Evolutionary conservation across 2,888 invertebrate species (phyloP).

Genomic region (Agelastica alni): DNA sequence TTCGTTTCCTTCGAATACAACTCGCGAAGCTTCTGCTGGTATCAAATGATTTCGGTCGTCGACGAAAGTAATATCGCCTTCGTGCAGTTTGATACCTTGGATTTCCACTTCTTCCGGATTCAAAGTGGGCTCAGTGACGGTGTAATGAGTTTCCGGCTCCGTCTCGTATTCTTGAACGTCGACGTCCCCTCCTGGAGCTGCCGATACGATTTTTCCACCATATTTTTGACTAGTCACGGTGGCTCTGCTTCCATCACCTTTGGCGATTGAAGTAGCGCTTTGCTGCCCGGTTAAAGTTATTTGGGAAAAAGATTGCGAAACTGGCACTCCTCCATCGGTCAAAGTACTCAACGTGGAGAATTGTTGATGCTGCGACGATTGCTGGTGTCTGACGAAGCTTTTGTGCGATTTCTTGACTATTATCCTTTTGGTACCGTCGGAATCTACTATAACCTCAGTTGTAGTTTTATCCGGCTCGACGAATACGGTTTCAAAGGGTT

Average conservation of each 20-base stretch:
- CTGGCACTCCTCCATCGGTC: constrained; percentile 62
- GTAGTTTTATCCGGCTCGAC: constrained; percentile 83
- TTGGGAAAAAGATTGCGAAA: constrained; percentile 59
- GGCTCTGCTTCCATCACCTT: constrained; percentile 67
- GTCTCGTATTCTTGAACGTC: constrained; percentile 69
- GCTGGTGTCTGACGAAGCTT: constrained; percentile 69
- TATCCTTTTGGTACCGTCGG: constrained; percentile 80
- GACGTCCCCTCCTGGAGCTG: constrained; percentile 66
- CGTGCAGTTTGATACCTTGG: constrained; percentile 53
- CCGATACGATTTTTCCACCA: constrained; percentile 67
- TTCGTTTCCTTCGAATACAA: constrained; percentile 49
- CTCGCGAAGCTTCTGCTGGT: constrained; percentile 42
- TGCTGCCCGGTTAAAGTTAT: constrained; percentile 70
- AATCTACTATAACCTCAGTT: constrained; percentile 78
- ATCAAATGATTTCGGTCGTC: constrained; percentile 49
- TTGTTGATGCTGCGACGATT: constrained; percentile 67
- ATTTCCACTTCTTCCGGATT: constrained; percentile 56
- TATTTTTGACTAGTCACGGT: constrained; percentile 67
- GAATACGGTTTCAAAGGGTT: constrained; percentile 80
- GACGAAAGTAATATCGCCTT: constrained; percentile 55
- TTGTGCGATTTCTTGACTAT: constrained; percentile 75
- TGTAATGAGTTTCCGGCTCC: constrained; percentile 64
- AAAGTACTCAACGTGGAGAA: constrained; percentile 63
- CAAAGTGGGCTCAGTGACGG: constrained; percentile 62
- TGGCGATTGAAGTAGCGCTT: constrained; percentile 62